phyloP scores from a whole-genome alignment of 30 jellyfish, hydroid and myxozoan genomes.

The Chrysaora quinquecirrha region DNA sequence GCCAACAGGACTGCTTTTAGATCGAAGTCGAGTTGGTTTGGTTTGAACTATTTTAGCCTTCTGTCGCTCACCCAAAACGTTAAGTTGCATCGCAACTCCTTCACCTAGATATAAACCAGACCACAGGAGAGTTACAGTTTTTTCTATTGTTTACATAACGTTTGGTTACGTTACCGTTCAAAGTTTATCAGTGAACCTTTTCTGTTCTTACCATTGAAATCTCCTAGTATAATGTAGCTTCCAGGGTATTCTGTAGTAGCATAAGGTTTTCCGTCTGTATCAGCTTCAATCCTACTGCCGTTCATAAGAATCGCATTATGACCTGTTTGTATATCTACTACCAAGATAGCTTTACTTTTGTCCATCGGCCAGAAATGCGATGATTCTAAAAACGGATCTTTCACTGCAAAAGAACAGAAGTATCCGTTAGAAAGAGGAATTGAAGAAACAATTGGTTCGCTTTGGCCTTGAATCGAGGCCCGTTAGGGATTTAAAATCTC shows the following conservation, averaged over 20 bases:
- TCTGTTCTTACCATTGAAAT: constrained; percentile 86
- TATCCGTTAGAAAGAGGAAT: background rate
- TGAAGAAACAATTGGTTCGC: background rate
- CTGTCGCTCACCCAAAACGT: too few relatives aligned
- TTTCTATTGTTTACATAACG: too few relatives aligned
- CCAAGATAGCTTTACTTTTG: constrained; percentile 36
- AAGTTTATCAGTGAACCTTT: too few relatives aligned
- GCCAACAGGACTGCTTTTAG: too few relatives aligned
- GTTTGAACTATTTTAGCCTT: too few relatives aligned
- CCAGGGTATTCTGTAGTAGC: constrained; percentile 92
- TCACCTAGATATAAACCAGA: too few relatives aligned
- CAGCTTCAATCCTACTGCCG: constrained; percentile 49
- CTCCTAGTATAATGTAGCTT: constrained; percentile 87
- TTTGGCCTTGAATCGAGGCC: too few relatives aligned
- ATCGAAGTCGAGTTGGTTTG: too few relatives aligned
- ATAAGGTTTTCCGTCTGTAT: constrained; percentile 24
- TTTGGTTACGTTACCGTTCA: too few relatives aligned
- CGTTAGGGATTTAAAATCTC: too few relatives aligned
- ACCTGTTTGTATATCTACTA: constrained; percentile 89
- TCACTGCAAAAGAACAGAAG: constrained; percentile 52
- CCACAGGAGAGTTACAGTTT: too few relatives aligned
- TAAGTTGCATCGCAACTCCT: too few relatives aligned
- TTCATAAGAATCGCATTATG: constrained; percentile 80
- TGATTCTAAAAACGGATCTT: constrained; percentile 93
- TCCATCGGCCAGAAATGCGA: constrained; percentile 98